Evolutionary conservation across 37 sponge, comb jelly and placozoan genomes (phyloP).

Genomic region (Tethya wilhelma): DNA sequence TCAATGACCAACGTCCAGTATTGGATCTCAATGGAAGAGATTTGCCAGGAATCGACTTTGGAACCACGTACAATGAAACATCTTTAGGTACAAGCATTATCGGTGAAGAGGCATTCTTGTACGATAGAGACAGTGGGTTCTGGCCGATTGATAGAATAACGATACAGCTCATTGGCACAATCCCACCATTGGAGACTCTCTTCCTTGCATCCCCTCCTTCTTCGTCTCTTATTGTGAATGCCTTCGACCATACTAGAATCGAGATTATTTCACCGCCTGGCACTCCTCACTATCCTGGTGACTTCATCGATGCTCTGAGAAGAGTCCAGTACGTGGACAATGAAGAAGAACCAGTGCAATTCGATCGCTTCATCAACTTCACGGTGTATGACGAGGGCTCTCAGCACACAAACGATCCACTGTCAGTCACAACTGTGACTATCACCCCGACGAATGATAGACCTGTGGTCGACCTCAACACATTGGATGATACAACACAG

Average conservation of each 20-base stretch:
- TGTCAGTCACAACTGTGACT: slow-evolving; percentile 34
- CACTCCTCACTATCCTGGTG: slow-evolving; percentile 24
- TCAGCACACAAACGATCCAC: slow-evolving; percentile 28
- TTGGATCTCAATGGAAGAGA: slow-evolving; percentile 69
- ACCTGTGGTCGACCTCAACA: slow-evolving; percentile 60
- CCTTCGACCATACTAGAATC: neutral
- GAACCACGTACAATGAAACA: slow-evolving; percentile 43
- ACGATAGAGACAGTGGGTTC: slow-evolving; percentile 77
- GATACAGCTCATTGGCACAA: slow-evolving; percentile 11
- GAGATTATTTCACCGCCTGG: neutral
- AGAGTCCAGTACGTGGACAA: slow-evolving; percentile 37
- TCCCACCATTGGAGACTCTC: neutral
- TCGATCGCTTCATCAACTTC: slow-evolving; percentile 21
- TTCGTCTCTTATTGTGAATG: neutral
- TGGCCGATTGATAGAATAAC: slow-evolving; percentile 33
- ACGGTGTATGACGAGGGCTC: slow-evolving; percentile 45
- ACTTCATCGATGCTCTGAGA: slow-evolving; percentile 34
- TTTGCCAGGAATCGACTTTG: slow-evolving; percentile 36
- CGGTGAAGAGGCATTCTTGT: slow-evolving; percentile 55
- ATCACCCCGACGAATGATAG: slow-evolving; percentile 64
- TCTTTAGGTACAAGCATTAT: slow-evolving; percentile 35
- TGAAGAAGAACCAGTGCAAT: slow-evolving; percentile 25
- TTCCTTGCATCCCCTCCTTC: neutral
- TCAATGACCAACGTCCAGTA: slow-evolving; percentile 60
- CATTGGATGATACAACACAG: neutral